Evolutionary conservation across 2,797 vertebrate species (phyloP), one percentile per base, ranked within the genome.

Genomic region (Diplodus puntazzo): DNA sequence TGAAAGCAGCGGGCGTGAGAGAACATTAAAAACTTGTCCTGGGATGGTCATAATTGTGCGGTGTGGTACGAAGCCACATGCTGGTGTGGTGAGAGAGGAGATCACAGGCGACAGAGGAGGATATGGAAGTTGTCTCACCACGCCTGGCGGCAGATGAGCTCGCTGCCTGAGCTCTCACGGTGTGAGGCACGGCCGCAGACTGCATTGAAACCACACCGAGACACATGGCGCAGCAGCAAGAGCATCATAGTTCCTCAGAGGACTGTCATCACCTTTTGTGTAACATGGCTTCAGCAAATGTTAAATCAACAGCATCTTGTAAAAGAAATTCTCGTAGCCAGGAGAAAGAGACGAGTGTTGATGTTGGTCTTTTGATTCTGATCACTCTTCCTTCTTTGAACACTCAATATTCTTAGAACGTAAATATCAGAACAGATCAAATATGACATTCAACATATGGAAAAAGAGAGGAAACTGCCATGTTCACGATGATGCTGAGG

Each of bases 391-490:
- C 25, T 25, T 53, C 45, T 66, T 58, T 27, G 27, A 16, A 55
- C 39, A 46, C 27, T 21, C 42, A 70, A 34, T 72, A 60, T 69
- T 62, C 27, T 52, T 63, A 58, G 42, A 54, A 70, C 2, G 11
- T 61, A 42, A 64, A 66, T 48, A 62, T 79, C 57, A 78, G 52
- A 77, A 59, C 74, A 8, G 45, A 77, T 79, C n/a, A 67, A 52
- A 64, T 55, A 23, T 69, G 73, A 87, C 75, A 77, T 43, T 13
- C n/a, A 66, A 66, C 63, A 69, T 50, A 74, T 86, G 78, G 60
- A 83, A 78, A 11, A 85, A 72, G 65, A 75, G 61, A 76, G 67
- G 57, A 86, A 84, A 72, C 39, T 58, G 46, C 53, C 80, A 45
- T 73, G 70, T 79, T 83, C 54, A 64, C 63, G 55, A 52, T 68